Evolutionary conservation across 1,140 invertebrate species (phyloP), one percentile per base, ranked within the genome.

Genomic region (Bursaphelenchus mucronatus): DNA sequence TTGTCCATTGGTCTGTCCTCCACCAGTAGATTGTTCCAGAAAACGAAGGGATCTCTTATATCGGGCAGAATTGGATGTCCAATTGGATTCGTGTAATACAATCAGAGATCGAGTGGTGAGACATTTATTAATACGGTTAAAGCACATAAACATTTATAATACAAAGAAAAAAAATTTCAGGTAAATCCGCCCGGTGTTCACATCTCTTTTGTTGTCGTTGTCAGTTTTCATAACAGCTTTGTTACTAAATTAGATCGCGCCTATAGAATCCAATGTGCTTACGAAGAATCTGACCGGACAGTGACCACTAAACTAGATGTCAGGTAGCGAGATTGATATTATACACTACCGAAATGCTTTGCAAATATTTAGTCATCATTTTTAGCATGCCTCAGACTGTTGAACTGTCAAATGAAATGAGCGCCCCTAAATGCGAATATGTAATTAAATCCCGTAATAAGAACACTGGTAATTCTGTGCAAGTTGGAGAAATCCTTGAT

Each of bases 11-110:
- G 44, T 72, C 49, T 71, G 70, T 63, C 69, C 69, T 9, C 70
- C 70, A 11, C 72, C 69, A 56, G 63, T 50, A 11, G 47, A 40
- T 50, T 30, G 10, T 43, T 19, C 13, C 17, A 56, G 56, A 61
- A 19, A 54, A 30, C 40, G 68, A 55, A 11, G 15, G 44, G 41
- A 19, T 40, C 9, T 63, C 17, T 30, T 50, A 17, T 66, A 70
- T 53, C 3, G 41, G 7, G 54, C 65, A 7, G 70, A 69, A 40
- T 15, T 73, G n/a, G 68, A 66, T 11, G 41, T 73, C 17, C 51
- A 51, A 39, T 49, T 73, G 3, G 72, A 63, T 4, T 66, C 68
- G 3, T 73, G 71, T 43, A 73, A 75, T 58, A 46, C 56, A n/a
- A 53, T 53, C 11, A 44, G 71, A 61, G 71, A 73, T 56, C 13